phyloP scores from a whole-genome alignment of 2,888 invertebrate species.

The Cryptus viduatorius region DNA sequence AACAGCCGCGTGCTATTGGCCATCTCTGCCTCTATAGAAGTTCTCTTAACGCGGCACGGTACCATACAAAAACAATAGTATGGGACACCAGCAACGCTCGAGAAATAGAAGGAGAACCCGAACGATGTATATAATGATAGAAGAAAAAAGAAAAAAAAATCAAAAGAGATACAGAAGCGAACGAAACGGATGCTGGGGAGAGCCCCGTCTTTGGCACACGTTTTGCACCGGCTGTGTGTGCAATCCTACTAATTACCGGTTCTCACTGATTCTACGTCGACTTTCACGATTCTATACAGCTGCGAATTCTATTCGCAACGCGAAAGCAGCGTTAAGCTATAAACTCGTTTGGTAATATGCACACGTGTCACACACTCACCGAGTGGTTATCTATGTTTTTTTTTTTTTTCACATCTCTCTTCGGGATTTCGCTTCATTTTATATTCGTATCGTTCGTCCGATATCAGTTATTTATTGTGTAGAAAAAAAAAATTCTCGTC shows the following conservation, averaged over 20 bases:
- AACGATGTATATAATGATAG: slow-evolving; percentile 15
- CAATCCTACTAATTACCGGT: slow-evolving; percentile 60
- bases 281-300: slow-evolving; percentile 16
- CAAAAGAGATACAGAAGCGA: slow-evolving; percentile 21
- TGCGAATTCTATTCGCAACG: background rate
- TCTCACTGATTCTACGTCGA: slow-evolving; percentile 34
- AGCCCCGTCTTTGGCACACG: slow-evolving; percentile 60
- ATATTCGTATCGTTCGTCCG: background rate
- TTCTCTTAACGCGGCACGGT: slow-evolving; percentile 43
- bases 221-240: slow-evolving; percentile 34
- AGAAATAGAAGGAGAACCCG: slow-evolving; percentile 7
- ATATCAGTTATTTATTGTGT: background rate
- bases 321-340: background rate
- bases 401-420: background rate
- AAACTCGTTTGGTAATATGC: background rate
- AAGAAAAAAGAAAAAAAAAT: slow-evolving; percentile 25
- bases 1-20: slow-evolving; percentile 22
- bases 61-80: slow-evolving; percentile 58
- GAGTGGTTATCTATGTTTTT: background rate
- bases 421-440: background rate
- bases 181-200: slow-evolving; percentile 54
- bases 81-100: slow-evolving; percentile 18
- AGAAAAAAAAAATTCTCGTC: too few species aligned
- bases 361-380: background rate
- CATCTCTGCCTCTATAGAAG: slow-evolving; percentile 55